A percentile compares a stretch with the other conserved stretches of the same genome.
Evolutionary conservation across 2,888 invertebrate genomes (phyloP).

Genomic region (Colostygia pectinataria): DNA sequence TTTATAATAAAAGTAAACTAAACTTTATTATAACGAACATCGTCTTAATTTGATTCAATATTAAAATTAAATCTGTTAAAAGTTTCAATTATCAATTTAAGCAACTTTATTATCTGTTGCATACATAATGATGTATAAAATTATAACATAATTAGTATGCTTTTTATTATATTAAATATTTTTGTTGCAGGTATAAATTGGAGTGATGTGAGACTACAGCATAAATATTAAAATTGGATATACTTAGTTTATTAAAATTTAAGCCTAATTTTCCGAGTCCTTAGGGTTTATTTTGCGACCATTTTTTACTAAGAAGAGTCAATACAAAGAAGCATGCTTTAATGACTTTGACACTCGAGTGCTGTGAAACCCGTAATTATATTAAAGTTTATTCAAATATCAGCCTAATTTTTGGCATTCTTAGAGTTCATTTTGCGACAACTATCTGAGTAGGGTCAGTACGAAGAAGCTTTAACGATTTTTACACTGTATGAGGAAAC

Average conservation of each 20-base stretch:
- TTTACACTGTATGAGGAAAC: background rate
- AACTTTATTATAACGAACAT: background rate
- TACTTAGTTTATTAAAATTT: too few relatives aligned
- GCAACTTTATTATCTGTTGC: slow-evolving; percentile 1
- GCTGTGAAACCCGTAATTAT: too few relatives aligned
- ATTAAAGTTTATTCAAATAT: too few relatives aligned
- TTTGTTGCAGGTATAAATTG: slow-evolving; percentile 3
- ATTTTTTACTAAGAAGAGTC: background rate
- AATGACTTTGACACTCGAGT: background rate
- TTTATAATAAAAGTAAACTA: too few relatives aligned
- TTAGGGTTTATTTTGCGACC: background rate
- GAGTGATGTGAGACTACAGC: too few relatives aligned
- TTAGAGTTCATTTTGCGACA: too few relatives aligned
- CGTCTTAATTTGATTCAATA: background rate
- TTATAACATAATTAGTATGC: slow-evolving; percentile 3
- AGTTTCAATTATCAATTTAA: slow-evolving; percentile 1
- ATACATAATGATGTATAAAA: slow-evolving; percentile 1
- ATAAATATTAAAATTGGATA: too few relatives aligned
- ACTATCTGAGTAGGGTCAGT: background rate
- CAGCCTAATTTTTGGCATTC: too few relatives aligned
- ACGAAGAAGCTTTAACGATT: background rate
- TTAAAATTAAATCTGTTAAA: too few relatives aligned
- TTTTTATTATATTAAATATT: background rate
- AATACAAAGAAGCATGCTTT: background rate
- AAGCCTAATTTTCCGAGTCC: too few relatives aligned